These are phyloP conservation scores for Cerastis rubricosa DNA, from an alignment of 2,888 invertebrate species.

Conservation along the genomic window DNA sequence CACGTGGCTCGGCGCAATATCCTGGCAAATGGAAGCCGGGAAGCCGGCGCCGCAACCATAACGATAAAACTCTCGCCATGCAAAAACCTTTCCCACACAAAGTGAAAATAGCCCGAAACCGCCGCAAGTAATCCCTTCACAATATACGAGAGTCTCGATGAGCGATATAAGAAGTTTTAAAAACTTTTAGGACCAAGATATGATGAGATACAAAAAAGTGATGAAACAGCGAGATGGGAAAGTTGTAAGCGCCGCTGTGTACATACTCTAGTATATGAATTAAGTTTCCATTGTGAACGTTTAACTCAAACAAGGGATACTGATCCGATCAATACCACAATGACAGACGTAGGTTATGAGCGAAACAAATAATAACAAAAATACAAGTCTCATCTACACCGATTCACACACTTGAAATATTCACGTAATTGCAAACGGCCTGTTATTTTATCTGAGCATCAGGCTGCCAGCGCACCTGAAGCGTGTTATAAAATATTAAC, in stretches of 20 bases:
- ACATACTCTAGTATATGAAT: conserved; percentile 46
- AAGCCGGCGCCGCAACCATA: conserved; percentile 26
- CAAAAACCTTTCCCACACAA: conserved; percentile 49
- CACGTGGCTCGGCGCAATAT: conserved; percentile 60
- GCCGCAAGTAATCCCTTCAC: conserved; percentile 44
- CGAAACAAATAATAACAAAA: conserved; percentile 63
- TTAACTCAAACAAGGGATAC: conserved; percentile 46
- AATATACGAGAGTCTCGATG: conserved; percentile 50
- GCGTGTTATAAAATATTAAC: conserved; percentile 48
- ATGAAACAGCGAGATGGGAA: conserved; percentile 56
- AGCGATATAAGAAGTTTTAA: conserved; percentile 57
- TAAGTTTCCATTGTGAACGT: conserved; percentile 55
- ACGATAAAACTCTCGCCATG: conserved; percentile 50
- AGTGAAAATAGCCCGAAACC: conserved; percentile 45
- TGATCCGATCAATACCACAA: conserved; percentile 57
- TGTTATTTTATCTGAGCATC: conserved; percentile 28
- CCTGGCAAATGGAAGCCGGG: conserved; percentile 23
- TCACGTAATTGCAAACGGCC: conserved; percentile 18
- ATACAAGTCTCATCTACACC: conserved; percentile 55
- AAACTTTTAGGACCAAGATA: conserved; percentile 59
- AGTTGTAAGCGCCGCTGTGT: conserved; percentile 53
- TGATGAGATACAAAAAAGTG: conserved; percentile 63
- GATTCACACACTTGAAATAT: conserved; percentile 31
- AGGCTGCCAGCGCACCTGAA: conserved; percentile 32
- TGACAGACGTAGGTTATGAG: conserved; percentile 68